Conservation (phyloP, 2,113 vertebrate species). For the Alethe castanea region DNA sequence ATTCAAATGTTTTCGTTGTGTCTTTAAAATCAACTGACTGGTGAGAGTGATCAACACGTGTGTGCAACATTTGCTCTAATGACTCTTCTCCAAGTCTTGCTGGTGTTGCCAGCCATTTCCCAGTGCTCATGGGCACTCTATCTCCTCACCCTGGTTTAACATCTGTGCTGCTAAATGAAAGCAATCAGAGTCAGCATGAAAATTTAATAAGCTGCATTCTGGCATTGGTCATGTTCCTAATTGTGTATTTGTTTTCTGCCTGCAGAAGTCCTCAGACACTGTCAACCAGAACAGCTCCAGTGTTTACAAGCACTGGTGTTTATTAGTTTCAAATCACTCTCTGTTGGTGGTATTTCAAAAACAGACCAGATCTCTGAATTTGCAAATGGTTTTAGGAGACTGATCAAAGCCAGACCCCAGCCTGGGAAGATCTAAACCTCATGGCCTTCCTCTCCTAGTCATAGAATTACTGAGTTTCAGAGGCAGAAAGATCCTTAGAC, state of each 20-base stretch:
- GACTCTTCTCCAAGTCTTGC: neutral
- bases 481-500: neutral
- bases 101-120: neutral
- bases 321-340: neutral
- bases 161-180: slow-evolving; percentile 52
- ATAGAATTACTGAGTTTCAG: neutral
- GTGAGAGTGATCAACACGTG: accelerated
- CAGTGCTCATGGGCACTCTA: neutral
- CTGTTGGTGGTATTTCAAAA: neutral
- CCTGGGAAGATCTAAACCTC: neutral
- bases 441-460: neutral
- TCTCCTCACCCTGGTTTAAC: neutral
- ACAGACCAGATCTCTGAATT: neutral
- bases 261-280: neutral
- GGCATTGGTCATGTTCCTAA: neutral
- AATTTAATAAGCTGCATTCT: slow-evolving; percentile 29
- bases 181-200: slow-evolving; percentile 34
- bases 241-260: neutral
- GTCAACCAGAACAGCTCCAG: neutral
- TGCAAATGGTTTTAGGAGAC: neutral
- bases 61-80: neutral
- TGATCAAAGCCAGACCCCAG: neutral
- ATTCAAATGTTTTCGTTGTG: neutral
- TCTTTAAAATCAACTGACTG: neutral
- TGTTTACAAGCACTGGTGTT: neutral